These are phyloP conservation scores for Nestor notabilis DNA, from an alignment of 2,113 vertebrate species.

Conservation along the genomic window DNA sequence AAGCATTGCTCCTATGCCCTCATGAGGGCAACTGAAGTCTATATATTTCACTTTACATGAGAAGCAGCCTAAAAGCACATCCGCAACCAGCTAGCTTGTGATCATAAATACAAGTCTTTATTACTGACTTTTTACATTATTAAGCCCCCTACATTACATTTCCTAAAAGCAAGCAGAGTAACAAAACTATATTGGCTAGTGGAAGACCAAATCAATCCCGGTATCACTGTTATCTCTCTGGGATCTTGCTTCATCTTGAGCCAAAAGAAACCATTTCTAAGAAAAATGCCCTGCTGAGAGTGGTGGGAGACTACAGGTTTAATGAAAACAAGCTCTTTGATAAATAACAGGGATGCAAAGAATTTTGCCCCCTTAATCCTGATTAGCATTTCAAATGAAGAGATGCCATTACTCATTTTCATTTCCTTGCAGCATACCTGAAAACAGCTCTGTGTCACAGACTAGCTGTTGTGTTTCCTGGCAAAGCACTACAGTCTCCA, in stretches of 20 bases:
- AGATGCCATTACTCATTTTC: neutral
- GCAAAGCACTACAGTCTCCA: neutral
- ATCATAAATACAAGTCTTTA: neutral
- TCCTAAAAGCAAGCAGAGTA: neutral
- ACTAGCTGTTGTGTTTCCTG: neutral
- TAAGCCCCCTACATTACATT: too few species aligned
- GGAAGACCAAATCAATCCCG: neutral
- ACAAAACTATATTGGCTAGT: neutral
- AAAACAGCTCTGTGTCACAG: neutral
- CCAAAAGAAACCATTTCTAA: neutral
- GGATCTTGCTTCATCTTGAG: neutral
- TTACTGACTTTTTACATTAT: neutral
- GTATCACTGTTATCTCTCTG: neutral
- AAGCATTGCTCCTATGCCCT: neutral
- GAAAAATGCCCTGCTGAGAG: neutral
- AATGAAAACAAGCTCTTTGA: neutral
- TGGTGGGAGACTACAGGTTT: neutral
- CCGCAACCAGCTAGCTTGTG: neutral
- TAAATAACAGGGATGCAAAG: neutral
- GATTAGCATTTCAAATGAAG: neutral
- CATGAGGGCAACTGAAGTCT: neutral
- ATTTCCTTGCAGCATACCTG: neutral
- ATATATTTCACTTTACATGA: neutral
- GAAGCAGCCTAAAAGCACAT: neutral
- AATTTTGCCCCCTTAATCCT: neutral